Evolutionary conservation across 2,888 invertebrate genomes (phyloP), one percentile per base, ranked within the genome.

Genomic region (Erannis defoliaria): DNA sequence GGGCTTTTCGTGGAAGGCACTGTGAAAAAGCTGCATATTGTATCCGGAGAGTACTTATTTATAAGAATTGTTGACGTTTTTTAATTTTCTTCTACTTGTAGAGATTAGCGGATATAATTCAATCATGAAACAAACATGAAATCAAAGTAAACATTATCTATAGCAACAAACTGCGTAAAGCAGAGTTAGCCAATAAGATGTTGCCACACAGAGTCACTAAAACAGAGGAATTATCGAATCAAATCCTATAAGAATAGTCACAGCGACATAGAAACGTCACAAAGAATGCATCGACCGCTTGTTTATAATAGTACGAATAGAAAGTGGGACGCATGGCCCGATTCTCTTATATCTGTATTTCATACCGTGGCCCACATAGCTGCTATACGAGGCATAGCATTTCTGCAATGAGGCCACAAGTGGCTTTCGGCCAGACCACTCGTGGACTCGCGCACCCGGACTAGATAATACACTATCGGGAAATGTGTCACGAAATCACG

Each of bases 231-330:
- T 18, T n/a, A n/a, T n/a, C n/a, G n/a, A n/a, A n/a, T n/a, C n/a
- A n/a, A n/a, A 18, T 19, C 18, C 3, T 10, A 38, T 38, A 19
- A 38, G 4, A 38, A 19, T n/a, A 6, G 42, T 21, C 6, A 42
- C 21, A 21, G 21, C 3, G 21, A n/a, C 21, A 42, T 12, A 38
- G 78, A 87, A 88, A 86, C 86, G 86, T 76, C 26, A 64, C 68
- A 73, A 79, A 77, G 77, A 80, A 76, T 84, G 86, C 86, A 86
- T 83, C 80, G 79, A 76, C 73, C 73, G 74, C 43, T 58, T 55
- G 37, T 35, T 70, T 77, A n/a, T n/a, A 83, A 80, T 78, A 78
- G 78, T 75, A 62, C 73, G 64, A 59, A 31, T 48, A 68, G 68
- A 78, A 85, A 81, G 71, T 88, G 65, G 86, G 82, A 77, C 84